Percentiles rank a stretch among this genome's conserved stretches.
Evolutionary conservation across 2,113 vertebrate genomes (phyloP).

Genomic region (Probosciger aterrimus): DNA sequence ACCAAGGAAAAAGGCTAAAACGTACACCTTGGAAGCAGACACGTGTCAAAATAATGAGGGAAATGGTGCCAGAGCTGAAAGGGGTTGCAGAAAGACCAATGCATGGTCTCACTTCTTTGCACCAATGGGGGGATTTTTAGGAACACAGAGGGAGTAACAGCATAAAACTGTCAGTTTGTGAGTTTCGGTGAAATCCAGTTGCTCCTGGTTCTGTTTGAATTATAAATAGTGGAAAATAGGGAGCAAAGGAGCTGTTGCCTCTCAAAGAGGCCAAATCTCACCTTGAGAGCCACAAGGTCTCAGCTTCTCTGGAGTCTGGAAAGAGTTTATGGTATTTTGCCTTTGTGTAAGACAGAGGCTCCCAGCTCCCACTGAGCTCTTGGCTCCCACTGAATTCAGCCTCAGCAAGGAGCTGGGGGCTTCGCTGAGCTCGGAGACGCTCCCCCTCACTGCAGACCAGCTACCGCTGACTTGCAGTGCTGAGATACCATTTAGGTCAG

Average conservation of each 20-base stretch:
- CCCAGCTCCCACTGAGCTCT: not conserved
- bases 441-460: not conserved
- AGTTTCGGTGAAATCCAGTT: not conserved
- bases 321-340: not conserved
- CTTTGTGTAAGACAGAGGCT: not conserved
- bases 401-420: not conserved
- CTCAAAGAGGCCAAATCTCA: not conserved
- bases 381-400: not conserved
- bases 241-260: not conserved
- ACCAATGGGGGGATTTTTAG: not conserved
- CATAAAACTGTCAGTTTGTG: not conserved
- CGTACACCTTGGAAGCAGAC: not conserved
- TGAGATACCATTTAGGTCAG: not conserved
- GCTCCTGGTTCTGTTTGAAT: not conserved
- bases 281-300: not conserved
- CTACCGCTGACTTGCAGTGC: not conserved
- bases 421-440: not conserved
- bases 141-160: not conserved
- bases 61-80: not conserved
- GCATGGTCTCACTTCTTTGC: not conserved
- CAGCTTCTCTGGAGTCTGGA: not conserved
- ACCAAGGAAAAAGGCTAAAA: not conserved
- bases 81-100: not conserved
- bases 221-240: not conserved
- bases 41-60: not conserved